phyloP scores from a whole-genome alignment of 2,113 vertebrate species.

The Chascanopsetta lugubris region DNA sequence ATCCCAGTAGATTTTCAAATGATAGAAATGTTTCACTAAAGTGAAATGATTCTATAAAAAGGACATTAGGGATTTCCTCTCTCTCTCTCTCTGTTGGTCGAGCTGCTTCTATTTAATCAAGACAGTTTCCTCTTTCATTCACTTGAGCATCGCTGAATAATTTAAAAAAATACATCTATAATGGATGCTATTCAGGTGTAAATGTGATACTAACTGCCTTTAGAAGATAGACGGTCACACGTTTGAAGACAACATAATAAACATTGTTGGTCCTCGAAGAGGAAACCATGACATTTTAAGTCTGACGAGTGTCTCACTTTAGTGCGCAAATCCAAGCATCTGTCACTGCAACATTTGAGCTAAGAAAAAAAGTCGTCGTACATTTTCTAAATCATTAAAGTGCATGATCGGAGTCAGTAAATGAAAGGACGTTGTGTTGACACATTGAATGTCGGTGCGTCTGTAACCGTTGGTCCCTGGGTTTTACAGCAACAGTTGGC shows the following conservation, averaged over 20 bases:
- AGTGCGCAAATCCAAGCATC: too few species aligned
- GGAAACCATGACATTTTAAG: too few species aligned
- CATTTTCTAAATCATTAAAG: too few species aligned
- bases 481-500: slow-evolving; percentile 97
- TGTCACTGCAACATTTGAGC: too few species aligned
- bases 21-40: slow-evolving; percentile 3
- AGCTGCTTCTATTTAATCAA: too few species aligned
- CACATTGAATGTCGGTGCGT: background rate
- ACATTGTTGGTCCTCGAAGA: slow-evolving; percentile 28
- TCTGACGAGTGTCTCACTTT: too few species aligned
- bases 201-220: slow-evolving; percentile 21
- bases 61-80: too few species aligned
- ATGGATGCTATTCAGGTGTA: slow-evolving; percentile 5
- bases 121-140: too few species aligned
- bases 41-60: slow-evolving; percentile 1
- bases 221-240: too few species aligned
- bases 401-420: too few species aligned
- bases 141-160: slow-evolving; percentile 21
- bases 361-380: too few species aligned
- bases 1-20: slow-evolving; percentile 1
- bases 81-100: too few species aligned
- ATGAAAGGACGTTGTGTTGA: background rate
- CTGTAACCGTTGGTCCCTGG: slow-evolving; percentile 38
- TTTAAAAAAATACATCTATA: slow-evolving; percentile 8
- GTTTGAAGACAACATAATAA: slow-evolving; percentile 11